Evolutionary conservation across 1,140 invertebrate species (phyloP).

Genomic region (Hypsibius dujardini): DNA sequence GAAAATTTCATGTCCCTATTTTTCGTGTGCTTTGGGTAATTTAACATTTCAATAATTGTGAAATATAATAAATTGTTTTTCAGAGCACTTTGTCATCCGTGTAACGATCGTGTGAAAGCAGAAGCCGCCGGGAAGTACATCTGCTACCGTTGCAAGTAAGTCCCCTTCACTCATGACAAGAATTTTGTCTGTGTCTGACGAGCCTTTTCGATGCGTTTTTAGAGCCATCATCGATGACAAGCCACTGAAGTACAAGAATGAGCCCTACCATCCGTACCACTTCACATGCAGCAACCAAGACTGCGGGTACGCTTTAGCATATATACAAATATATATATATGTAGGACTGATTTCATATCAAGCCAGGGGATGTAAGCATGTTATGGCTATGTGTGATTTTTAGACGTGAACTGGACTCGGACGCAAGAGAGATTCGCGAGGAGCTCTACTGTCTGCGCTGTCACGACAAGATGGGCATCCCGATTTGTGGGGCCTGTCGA

Average conservation of each 20-base stretch:
- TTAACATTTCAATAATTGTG: conserved; percentile 6
- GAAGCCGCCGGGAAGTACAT: conserved; percentile 86
- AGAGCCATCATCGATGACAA: conserved; percentile 89
- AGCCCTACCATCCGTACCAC: conserved; percentile 97
- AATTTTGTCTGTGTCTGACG: too few species aligned
- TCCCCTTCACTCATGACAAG: too few species aligned
- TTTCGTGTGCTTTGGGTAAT: neutral
- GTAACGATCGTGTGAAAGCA: conserved; percentile 86
- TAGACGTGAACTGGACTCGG: conserved; percentile 46
- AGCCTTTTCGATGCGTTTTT: conserved; percentile 26
- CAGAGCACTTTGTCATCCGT: conserved; percentile 84
- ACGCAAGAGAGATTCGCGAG: conserved; percentile 79
- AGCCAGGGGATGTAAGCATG: too few species aligned
- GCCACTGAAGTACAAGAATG: conserved; percentile 80
- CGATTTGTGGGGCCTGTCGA: conserved; percentile 88
- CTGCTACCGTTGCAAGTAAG: conserved; percentile 96
- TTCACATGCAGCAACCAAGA: conserved; percentile 67
- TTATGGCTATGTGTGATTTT: neutral
- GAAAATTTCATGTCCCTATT: too few species aligned
- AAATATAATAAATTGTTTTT: conserved; percentile 32
- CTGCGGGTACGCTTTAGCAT: conserved; percentile 27
- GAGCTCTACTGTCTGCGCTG: conserved; percentile 92
- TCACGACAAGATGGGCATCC: conserved; percentile 94
- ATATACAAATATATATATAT: too few species aligned
- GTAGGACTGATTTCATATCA: too few species aligned